Evolutionary conservation across 2,888 invertebrate genomes (phyloP), one percentile per base, ranked within the genome.

Genomic region (Agonopterix heracliana): DNA sequence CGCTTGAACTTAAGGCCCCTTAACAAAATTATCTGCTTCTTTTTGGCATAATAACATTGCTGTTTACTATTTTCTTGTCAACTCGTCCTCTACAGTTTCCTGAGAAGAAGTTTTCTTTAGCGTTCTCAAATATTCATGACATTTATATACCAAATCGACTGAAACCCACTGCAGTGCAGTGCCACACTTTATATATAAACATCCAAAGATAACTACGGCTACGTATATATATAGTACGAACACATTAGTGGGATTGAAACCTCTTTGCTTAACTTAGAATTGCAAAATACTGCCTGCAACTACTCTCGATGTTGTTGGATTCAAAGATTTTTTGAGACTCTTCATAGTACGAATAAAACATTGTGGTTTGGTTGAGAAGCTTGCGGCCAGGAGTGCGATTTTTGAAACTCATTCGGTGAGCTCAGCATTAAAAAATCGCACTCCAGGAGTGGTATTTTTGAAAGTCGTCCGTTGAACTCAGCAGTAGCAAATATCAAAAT

Each of bases 231-330:
- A 43, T 43, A 43, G 17, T 41, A 45, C 59, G 78, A 74, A 74
- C 76, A 80, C 85, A 85, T 86, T 86, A 85, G 81, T 74, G 69
- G 72, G 76, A 85, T 86, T 85, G 81, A 74, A 84, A 82, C 76
- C 81, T 81, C 81, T 81, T 76, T 76, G 71, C 68, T 68, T 65
- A 72, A 78, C 75, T 84, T 79, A 73, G 84, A 85, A 86, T 85
- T 85, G 84, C 81, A 85, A 86, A 85, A 81, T 77, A 77, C 76
- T 78, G 70, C 64, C 66, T 75, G 78, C 74, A 74, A 64, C 71
- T 75, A 68, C 74, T 78, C 75, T 65, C 65, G 64, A 73, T 76
- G 74, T 74, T 64, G 72, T 81, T 78, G 81, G 78, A 71, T 77
- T 77, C 73, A 71, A 74, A 77, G 73, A 72, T 62, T 68, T 68